Conservation (phyloP, 2,797 vertebrate species). For the Loris lydekkerianus region DNA sequence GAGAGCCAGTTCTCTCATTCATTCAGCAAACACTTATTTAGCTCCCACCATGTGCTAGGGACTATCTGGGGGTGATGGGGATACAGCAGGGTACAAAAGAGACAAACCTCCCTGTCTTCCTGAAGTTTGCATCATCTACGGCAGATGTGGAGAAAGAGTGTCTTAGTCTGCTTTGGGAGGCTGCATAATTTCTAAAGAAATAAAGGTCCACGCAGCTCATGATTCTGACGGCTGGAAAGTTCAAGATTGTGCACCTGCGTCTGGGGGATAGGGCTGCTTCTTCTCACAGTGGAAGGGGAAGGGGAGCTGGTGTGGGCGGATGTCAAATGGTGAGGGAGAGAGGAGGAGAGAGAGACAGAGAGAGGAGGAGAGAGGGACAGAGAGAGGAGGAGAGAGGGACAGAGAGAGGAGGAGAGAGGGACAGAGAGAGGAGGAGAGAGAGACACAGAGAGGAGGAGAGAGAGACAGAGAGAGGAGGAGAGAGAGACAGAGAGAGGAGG, state of each 20-base stretch:
- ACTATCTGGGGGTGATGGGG: no score
- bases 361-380: no score
- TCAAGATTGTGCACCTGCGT: not conserved
- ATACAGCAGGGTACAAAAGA: rapidly evolving
- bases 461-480: no score
- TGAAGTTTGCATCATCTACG: not conserved
- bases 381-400: no score
- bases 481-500: no score
- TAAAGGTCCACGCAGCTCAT: not conserved
- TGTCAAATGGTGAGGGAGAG: not conserved
- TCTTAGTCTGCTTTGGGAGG: not conserved
- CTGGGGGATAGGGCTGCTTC: not conserved
- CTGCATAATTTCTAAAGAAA: not conserved
- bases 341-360: no score
- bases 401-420: no score
- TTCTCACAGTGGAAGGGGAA: not conserved
- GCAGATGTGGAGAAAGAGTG: not conserved
- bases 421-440: no score
- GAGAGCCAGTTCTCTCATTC: not conserved
- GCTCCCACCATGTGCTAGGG: not conserved
- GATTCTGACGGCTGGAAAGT: not conserved
- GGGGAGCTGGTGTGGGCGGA: not conserved
- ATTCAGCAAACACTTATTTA: not conserved
- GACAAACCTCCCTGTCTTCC: not conserved
- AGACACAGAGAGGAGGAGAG: no score